Conservation (phyloP, 1,140 invertebrate genomes). For the Musca vetustissima region DNA sequence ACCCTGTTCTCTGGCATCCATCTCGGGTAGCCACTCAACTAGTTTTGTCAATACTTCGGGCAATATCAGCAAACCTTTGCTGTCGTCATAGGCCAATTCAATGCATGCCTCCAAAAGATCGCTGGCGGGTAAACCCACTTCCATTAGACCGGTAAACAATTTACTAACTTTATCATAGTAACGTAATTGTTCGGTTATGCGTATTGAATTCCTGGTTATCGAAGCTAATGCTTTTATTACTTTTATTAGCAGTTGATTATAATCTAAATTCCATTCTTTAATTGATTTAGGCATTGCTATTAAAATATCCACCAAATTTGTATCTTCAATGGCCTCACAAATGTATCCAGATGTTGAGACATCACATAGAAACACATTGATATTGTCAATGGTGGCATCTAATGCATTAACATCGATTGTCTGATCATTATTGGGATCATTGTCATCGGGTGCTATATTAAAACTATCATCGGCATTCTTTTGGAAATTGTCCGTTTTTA, state of each 20-base stretch:
- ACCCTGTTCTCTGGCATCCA: conserved; percentile 54
- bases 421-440: conserved; percentile 38
- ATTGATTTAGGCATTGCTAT: conserved; percentile 41
- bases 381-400: conserved; percentile 37
- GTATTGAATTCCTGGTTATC: conserved; percentile 34
- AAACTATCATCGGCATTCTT: conserved; percentile 40
- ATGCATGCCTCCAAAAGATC: conserved; percentile 53
- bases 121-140: conserved; percentile 45
- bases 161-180: conserved; percentile 41
- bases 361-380: conserved; percentile 37
- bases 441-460: conserved; percentile 45
- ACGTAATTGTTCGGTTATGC: conserved; percentile 35
- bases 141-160: conserved; percentile 49
- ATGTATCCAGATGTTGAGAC: conserved; percentile 23
- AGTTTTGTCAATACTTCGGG: conserved; percentile 48
- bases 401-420: conserved; percentile 45
- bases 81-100: conserved; percentile 54
- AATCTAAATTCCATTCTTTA: conserved; percentile 42
- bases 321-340: conserved; percentile 42
- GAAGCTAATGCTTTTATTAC: conserved; percentile 41
- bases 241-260: conserved; percentile 36
- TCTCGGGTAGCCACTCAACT: conserved; percentile 53
- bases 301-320: conserved; percentile 48
- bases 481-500: conserved; percentile 45
- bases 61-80: conserved; percentile 38